A percentile compares a stretch with the other conserved stretches of the same genome.
These are phyloP conservation scores for Dicaeum eximium DNA, from an alignment of 2,113 vertebrate species.

Conservation along the genomic window DNA sequence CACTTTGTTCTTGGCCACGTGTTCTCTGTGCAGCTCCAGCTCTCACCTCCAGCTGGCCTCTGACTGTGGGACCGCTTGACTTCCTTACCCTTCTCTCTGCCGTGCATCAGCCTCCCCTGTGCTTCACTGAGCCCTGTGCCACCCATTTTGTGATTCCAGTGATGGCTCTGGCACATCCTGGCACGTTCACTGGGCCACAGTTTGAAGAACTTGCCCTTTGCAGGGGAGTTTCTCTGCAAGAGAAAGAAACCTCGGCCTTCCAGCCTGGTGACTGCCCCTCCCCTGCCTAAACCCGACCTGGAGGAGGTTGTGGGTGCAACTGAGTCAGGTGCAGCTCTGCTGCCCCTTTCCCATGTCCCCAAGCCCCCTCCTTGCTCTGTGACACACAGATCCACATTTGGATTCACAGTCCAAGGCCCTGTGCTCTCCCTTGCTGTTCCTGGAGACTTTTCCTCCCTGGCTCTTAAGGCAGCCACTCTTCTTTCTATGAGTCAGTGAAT, in stretches of 20 bases:
- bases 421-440: background rate
- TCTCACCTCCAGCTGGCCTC: conserved; percentile 31
- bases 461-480: background rate
- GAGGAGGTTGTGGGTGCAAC: background rate
- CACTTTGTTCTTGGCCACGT: conserved; percentile 5
- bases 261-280: background rate
- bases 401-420: background rate
- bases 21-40: conserved; percentile 5
- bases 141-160: rapidly evolving
- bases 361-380: background rate
- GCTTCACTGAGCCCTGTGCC: background rate
- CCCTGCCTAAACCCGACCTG: background rate
- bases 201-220: background rate
- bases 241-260: background rate
- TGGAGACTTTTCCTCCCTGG: background rate
- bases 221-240: background rate
- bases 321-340: background rate
- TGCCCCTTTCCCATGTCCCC: background rate
- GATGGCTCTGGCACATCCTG: background rate
- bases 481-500: background rate
- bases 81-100: conserved; percentile 71
- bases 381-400: background rate
- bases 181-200: background rate
- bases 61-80: conserved; percentile 30
- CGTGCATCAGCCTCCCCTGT: background rate